phyloP scores from a whole-genome alignment of 1,140 invertebrate species.

The Trichonephila clavipes region DNA sequence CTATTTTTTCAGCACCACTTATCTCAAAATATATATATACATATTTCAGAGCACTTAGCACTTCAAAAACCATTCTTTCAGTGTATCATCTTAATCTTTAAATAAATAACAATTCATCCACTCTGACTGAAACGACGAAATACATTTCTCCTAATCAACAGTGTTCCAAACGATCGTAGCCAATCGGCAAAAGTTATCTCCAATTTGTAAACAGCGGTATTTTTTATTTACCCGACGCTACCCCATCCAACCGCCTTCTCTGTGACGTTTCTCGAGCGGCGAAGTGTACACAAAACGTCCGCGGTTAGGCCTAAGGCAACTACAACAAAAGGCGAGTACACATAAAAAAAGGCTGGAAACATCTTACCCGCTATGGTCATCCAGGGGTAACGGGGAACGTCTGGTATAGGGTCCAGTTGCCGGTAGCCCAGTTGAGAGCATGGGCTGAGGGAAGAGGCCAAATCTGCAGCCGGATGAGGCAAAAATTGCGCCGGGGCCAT shows the following conservation, averaged over 20 bases:
- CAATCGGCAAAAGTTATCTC: not conserved
- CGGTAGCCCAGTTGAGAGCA: conserved; percentile 78
- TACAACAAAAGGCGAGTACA: conserved; percentile 65
- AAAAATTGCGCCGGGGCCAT: conserved; percentile 84
- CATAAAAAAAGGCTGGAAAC: conserved; percentile 41
- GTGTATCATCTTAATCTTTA: not conserved
- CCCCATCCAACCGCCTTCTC: not conserved
- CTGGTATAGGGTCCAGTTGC: conserved; percentile 85
- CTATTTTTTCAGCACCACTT: no score
- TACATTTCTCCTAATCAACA: not conserved
- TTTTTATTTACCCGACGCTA: conserved; percentile 24
- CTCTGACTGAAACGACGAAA: not conserved
- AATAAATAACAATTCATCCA: not conserved
- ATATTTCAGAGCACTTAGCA: no score
- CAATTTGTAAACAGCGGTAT: not conserved
- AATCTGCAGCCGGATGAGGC: conserved; percentile 84
- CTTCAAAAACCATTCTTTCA: not conserved
- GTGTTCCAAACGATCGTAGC: not conserved
- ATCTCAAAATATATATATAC: no score
- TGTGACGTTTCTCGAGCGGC: conserved; percentile 34
- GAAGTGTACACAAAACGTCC: conserved; percentile 19
- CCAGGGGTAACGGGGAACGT: conserved; percentile 96
- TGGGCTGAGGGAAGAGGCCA: conserved; percentile 83
- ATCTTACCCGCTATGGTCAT: conserved; percentile 97
- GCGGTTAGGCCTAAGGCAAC: conserved; percentile 60